Conservation (phyloP, 2,113 vertebrate genomes). For the Salminus brasiliensis region DNA sequence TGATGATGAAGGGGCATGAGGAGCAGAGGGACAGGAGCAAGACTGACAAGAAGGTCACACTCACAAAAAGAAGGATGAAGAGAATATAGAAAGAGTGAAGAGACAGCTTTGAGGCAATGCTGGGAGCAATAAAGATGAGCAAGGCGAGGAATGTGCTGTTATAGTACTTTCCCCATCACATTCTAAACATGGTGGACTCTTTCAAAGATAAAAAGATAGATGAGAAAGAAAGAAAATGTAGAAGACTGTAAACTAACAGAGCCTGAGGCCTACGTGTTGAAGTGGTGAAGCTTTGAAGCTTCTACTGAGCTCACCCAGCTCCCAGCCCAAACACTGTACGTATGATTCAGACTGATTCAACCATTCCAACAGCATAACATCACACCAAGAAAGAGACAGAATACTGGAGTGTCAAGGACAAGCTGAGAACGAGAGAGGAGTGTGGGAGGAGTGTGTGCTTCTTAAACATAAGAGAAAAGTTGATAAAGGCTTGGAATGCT, state of each 20-base stretch:
- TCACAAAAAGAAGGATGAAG: neutral
- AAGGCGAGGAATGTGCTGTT: neutral
- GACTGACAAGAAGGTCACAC: too few species aligned
- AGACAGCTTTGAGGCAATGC: neutral
- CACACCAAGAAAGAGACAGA: neutral
- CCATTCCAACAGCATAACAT: constrained; percentile 19
- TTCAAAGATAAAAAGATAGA: neutral
- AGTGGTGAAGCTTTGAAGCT: neutral
- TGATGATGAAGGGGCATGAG: neutral
- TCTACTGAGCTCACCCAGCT: neutral
- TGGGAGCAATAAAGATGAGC: neutral
- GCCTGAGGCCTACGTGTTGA: neutral
- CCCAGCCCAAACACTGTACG: neutral
- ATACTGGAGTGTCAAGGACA: constrained; percentile 22
- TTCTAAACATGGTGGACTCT: constrained; percentile 1
- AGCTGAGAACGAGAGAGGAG: neutral
- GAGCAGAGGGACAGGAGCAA: neutral
- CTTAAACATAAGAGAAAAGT: neutral
- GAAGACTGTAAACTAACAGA: neutral
- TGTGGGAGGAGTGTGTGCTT: constrained; percentile 1
- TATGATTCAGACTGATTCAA: constrained; percentile 42
- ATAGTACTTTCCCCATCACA: neutral
- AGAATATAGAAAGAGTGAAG: neutral
- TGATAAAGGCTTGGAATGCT: too few species aligned
- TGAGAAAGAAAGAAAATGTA: neutral